Percentiles rank a stretch among this genome's conserved stretches.
Evolutionary conservation across 2,888 invertebrate genomes (phyloP).

Genomic region (Drosophila melanosoma): DNA sequence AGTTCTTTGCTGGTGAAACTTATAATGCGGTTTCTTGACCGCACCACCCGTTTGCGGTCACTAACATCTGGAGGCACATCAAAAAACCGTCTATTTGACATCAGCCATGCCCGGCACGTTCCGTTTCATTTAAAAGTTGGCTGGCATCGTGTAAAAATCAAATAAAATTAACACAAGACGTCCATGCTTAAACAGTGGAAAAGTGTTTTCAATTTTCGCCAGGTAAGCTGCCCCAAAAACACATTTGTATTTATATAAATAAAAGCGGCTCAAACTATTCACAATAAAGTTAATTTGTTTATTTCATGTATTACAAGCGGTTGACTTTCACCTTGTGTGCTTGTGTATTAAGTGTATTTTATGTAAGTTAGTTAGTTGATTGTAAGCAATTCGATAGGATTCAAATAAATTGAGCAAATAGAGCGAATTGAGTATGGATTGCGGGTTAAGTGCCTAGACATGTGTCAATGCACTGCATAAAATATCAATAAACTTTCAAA

Average conservation of each 20-base stretch:
- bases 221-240: constrained; percentile 22
- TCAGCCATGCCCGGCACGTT: constrained; percentile 62
- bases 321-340: background rate
- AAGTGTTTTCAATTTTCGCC: constrained; percentile 65
- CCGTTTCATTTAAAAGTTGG: constrained; percentile 70
- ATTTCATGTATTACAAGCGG: background rate
- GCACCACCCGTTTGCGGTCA: constrained; percentile 42
- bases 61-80: constrained; percentile 1
- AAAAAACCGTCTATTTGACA: constrained; percentile 5
- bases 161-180: constrained; percentile 67
- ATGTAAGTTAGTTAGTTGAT: constrained; percentile 16
- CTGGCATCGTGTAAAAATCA: constrained; percentile 60
- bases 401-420: background rate
- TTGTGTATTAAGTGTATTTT: background rate
- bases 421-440: background rate
- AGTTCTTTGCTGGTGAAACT: constrained; percentile 40
- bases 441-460: background rate
- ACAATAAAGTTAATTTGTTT: background rate
- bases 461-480: background rate
- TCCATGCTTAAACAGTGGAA: constrained; percentile 57
- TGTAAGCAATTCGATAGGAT: constrained; percentile 14
- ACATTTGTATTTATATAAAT: background rate
- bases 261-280: background rate
- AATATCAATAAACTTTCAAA: constrained; percentile 5
- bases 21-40: constrained; percentile 46